Evolutionary conservation across 2,113 vertebrate genomes (phyloP).

Genomic region (Aplodontia rufa): DNA sequence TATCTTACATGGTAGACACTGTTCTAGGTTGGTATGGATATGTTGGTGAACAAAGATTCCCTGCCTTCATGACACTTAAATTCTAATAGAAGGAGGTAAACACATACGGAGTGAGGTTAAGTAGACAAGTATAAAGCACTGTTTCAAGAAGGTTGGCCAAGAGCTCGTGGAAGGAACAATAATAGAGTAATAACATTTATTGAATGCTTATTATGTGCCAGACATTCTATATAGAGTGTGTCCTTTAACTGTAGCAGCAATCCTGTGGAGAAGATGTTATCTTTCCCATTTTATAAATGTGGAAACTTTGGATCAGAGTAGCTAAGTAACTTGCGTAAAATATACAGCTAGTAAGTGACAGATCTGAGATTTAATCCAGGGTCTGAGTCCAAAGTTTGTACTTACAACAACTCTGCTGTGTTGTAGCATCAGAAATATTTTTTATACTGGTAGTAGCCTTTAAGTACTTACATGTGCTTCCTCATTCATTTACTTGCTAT

Average conservation of each 20-base stretch:
- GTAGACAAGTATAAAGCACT: conserved; percentile 25
- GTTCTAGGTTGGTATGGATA: conserved; percentile 1
- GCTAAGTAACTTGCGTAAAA: conserved; percentile 36
- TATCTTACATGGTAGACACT: background rate
- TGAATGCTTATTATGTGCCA: conserved; percentile 22
- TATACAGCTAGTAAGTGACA: conserved; percentile 4
- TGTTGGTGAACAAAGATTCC: background rate
- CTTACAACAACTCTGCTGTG: background rate
- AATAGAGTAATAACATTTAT: conserved; percentile 14
- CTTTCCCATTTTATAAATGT: conserved; percentile 23
- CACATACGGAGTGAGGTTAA: background rate
- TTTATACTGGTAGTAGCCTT: conserved; percentile 28
- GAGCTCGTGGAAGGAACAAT: background rate
- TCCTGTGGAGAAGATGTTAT: background rate
- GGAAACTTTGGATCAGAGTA: background rate
- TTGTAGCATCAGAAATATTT: conserved; percentile 15
- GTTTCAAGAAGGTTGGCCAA: conserved; percentile 27
- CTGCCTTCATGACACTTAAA: background rate
- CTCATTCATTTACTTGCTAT: background rate
- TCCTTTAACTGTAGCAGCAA: conserved; percentile 18
- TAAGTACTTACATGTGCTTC: conserved; percentile 32
- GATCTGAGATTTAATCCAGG: background rate
- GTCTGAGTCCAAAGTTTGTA: conserved; percentile 1
- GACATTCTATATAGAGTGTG: background rate
- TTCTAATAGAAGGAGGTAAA: conserved; percentile 28